Percentiles rank a stretch among this genome's conserved stretches.
Conservation (phyloP, 2,888 invertebrate species). For the Candidula unifasciata region DNA sequence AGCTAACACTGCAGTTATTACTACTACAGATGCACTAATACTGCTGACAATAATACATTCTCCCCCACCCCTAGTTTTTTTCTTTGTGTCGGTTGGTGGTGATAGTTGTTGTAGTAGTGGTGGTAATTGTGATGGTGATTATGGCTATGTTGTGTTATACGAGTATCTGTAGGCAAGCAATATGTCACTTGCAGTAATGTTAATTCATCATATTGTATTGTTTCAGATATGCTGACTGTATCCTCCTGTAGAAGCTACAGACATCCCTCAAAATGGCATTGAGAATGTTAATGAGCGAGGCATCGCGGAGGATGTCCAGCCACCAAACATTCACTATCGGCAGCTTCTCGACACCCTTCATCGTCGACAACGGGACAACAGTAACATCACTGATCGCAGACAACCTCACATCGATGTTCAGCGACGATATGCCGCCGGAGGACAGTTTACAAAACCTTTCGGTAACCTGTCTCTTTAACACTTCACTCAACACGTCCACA, state of each 20-base stretch:
- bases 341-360: background rate
- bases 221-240: background rate
- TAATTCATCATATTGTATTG: background rate
- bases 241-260: background rate
- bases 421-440: background rate
- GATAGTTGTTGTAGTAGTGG: too few relatives aligned
- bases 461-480: constrained; percentile 46
- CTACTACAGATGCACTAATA: too few relatives aligned
- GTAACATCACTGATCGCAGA: background rate
- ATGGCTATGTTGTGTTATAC: too few relatives aligned
- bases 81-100: too few relatives aligned
- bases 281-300: background rate
- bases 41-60: too few relatives aligned
- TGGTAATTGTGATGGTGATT: too few relatives aligned
- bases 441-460: background rate
- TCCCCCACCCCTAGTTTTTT: too few relatives aligned
- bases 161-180: too few relatives aligned
- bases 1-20: too few relatives aligned
- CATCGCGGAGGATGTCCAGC: background rate
- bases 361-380: background rate
- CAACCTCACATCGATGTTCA: constrained; percentile 2
- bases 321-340: background rate
- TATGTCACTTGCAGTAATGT: too few relatives aligned
- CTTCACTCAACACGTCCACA: constrained; percentile 47
- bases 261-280: background rate